Conservation (phyloP, 2,888 invertebrate genomes). For the Cryptocephalus primarius region DNA sequence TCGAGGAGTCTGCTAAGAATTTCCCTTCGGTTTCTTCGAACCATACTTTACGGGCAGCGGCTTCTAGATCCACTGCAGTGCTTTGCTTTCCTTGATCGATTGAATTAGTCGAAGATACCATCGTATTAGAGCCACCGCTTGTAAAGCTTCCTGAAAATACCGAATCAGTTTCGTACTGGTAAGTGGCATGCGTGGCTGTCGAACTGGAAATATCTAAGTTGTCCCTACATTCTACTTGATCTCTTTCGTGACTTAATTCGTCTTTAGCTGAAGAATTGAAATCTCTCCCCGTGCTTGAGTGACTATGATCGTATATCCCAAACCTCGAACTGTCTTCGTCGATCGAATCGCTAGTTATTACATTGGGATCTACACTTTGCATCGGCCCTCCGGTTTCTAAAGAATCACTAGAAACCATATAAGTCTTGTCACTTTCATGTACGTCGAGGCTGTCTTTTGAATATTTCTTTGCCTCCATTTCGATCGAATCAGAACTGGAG, state of each 20-base stretch:
- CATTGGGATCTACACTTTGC: slow-evolving; percentile 20
- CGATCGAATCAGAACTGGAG: slow-evolving; percentile 47
- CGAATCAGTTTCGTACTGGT: slow-evolving; percentile 74
- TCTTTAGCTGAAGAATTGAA: slow-evolving; percentile 38
- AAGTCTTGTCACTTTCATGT: slow-evolving; percentile 31
- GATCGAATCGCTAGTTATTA: slow-evolving; percentile 37
- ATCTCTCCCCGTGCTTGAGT: slow-evolving; percentile 40
- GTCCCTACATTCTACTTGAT: slow-evolving; percentile 46
- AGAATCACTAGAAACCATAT: slow-evolving; percentile 42
- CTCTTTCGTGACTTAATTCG: slow-evolving; percentile 24
- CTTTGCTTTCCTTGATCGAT: slow-evolving; percentile 48
- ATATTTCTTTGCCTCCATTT: slow-evolving; percentile 35
- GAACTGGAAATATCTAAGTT: slow-evolving; percentile 70
- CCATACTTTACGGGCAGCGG: slow-evolving; percentile 38
- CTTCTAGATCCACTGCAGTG: slow-evolving; percentile 37
- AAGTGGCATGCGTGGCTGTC: slow-evolving; percentile 71
- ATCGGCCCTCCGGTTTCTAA: slow-evolving; percentile 35
- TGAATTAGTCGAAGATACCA: slow-evolving; percentile 68
- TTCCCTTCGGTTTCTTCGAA: slow-evolving; percentile 36
- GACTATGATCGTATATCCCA: slow-evolving; percentile 34
- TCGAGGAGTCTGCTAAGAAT: slow-evolving; percentile 28
- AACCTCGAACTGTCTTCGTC: slow-evolving; percentile 37
- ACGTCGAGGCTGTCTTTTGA: slow-evolving; percentile 44
- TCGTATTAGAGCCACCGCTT: slow-evolving; percentile 72
- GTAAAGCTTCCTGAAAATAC: slow-evolving; percentile 79